These are phyloP conservation scores for Drosophila pseudotalamancana DNA, from an alignment of 2,888 invertebrate genomes.

Conservation along the genomic window DNA sequence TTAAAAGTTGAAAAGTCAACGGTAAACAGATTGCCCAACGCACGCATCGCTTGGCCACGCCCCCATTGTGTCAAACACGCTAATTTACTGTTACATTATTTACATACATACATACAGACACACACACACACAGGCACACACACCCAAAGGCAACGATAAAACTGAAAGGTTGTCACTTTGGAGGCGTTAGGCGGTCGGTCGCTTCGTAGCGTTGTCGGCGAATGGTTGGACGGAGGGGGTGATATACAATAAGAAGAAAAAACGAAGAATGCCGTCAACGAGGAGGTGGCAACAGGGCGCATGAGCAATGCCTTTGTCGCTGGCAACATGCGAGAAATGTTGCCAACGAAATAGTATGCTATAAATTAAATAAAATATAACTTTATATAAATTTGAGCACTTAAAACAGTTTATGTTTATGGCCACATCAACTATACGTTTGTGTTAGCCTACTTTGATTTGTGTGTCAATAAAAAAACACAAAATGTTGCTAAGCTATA, in stretches of 20 bases:
- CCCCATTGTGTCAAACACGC: slow-evolving; percentile 75
- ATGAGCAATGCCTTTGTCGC: slow-evolving; percentile 64
- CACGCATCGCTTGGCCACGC: slow-evolving; percentile 71
- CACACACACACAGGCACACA: slow-evolving; percentile 11
- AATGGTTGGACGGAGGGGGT: slow-evolving; percentile 2
- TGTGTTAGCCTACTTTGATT: not conserved
- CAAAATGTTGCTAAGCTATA: slow-evolving; percentile 43
- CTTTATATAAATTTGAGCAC: not conserved
- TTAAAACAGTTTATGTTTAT: not conserved
- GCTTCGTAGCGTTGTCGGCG: slow-evolving; percentile 23
- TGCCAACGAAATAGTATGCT: slow-evolving; percentile 20
- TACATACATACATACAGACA: slow-evolving; percentile 52
- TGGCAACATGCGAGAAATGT: slow-evolving; percentile 68
- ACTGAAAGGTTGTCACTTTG: slow-evolving; percentile 79
- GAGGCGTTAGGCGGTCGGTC: slow-evolving; percentile 71
- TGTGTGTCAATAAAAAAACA: slow-evolving; percentile 1
- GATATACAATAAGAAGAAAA: slow-evolving; percentile 56
- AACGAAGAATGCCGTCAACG: slow-evolving; percentile 54
- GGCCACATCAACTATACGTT: not conserved
- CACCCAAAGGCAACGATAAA: slow-evolving; percentile 54
- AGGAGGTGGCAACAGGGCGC: slow-evolving; percentile 65
- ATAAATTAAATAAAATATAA: not conserved
- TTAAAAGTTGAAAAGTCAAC: slow-evolving; percentile 58
- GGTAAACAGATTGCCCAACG: slow-evolving; percentile 66
- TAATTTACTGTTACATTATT: slow-evolving; percentile 80